Evolutionary conservation across 2,888 invertebrate genomes (phyloP).

Genomic region (Melieria crassipennis): DNA sequence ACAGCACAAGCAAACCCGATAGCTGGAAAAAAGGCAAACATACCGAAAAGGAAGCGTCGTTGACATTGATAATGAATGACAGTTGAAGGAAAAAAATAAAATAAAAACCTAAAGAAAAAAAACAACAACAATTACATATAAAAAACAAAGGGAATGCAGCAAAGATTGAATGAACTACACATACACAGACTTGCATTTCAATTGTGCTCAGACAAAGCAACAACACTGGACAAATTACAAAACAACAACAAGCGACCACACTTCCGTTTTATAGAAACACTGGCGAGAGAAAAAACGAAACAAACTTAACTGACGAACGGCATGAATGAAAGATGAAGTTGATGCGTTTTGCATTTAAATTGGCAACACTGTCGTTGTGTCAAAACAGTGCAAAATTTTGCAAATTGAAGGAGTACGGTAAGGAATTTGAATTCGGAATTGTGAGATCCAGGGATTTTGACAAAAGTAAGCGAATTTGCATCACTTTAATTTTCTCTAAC

Average conservation of each 20-base stretch:
- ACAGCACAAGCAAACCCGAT: too few species aligned
- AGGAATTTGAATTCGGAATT: too few species aligned
- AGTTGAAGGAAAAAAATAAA: constrained; percentile 8
- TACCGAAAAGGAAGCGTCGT: constrained; percentile 2
- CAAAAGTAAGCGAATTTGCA: too few species aligned
- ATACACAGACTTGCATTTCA: not conserved
- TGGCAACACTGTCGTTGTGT: constrained; percentile 14
- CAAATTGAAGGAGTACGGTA: too few species aligned
- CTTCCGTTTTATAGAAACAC: not conserved
- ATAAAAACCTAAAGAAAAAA: not conserved
- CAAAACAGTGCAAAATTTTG: too few species aligned
- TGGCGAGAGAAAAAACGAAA: not conserved
- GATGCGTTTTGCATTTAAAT: constrained; percentile 34
- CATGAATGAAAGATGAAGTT: constrained; percentile 27
- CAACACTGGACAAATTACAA: not conserved
- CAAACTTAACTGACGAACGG: not conserved
- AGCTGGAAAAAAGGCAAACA: too few species aligned
- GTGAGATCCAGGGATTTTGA: too few species aligned
- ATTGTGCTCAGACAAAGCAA: not conserved
- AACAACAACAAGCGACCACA: constrained; percentile 3
- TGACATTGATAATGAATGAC: constrained; percentile 46
- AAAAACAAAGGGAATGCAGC: not conserved
- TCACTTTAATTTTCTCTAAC: too few species aligned
- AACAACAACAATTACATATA: not conserved
- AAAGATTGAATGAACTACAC: not conserved